Conservation (phyloP, 2,113 vertebrate genomes). For the Propithecus coquereli region DNA sequence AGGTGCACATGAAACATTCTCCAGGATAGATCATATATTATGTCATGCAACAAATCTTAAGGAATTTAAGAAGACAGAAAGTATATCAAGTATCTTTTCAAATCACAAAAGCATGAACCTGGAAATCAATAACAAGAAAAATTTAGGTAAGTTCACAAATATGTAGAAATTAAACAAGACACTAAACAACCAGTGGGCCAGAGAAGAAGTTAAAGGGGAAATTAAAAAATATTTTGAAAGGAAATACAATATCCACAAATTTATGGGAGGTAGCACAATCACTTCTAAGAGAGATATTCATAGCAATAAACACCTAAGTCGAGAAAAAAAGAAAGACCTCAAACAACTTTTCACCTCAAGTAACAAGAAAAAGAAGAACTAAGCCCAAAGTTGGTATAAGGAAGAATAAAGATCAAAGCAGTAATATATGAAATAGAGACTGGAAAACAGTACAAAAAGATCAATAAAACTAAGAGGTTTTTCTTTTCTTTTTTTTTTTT, state of each 20-base stretch:
- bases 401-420: neutral
- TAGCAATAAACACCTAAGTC: neutral
- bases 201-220: neutral
- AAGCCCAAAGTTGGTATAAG: neutral
- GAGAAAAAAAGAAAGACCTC: neutral
- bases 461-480: neutral
- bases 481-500: neutral
- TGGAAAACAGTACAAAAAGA: neutral
- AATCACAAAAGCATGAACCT: neutral
- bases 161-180: neutral
- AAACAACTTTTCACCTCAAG: neutral
- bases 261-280: neutral
- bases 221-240: neutral
- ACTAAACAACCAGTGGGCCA: neutral
- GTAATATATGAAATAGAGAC: neutral
- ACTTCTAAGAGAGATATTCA: neutral
- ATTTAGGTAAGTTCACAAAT: neutral
- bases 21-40: neutral
- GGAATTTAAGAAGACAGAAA: neutral
- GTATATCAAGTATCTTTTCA: neutral
- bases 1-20: neutral
- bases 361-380: neutral
- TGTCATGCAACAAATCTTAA: neutral
- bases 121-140: neutral
- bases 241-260: neutral